phyloP scores from a whole-genome alignment of 2,888 invertebrate genomes.

The Oegoconia quadripuncta region DNA sequence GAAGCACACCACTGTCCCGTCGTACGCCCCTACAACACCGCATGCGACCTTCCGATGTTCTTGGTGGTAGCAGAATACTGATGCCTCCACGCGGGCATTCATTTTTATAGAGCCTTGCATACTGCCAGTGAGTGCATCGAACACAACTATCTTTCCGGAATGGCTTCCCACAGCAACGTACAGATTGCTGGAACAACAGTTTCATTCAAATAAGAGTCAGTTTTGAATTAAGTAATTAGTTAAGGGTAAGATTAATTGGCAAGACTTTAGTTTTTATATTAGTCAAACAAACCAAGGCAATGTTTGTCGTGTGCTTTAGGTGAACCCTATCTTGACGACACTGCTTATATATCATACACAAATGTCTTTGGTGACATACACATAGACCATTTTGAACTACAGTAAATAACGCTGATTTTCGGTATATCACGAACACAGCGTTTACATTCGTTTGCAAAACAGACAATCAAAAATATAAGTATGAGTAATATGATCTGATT shows the following conservation, averaged over 20 bases:
- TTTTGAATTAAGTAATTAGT: not conserved
- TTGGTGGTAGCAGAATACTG: conserved; percentile 63
- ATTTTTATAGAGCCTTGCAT: conserved; percentile 70
- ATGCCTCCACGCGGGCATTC: conserved; percentile 86
- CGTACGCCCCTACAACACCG: conserved; percentile 87
- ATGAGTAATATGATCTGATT: no score
- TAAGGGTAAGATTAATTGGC: not conserved
- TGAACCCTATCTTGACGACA: no score
- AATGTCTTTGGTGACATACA: no score
- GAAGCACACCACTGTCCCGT: conserved; percentile 85
- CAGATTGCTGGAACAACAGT: conserved; percentile 49
- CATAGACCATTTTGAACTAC: no score
- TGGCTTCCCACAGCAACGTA: conserved; percentile 78
- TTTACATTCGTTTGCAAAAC: no score
- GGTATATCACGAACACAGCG: no score
- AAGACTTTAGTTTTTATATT: not conserved
- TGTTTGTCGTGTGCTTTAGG: no score
- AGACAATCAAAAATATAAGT: no score
- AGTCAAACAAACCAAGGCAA: no score
- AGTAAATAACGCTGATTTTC: no score
- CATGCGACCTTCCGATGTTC: conserved; percentile 31
- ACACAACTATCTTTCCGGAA: conserved; percentile 83
- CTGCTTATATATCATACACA: no score
- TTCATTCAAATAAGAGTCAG: not conserved
- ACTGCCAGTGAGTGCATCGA: conserved; percentile 75